These are phyloP conservation scores for Pyrgilauda ruficollis DNA, from an alignment of 2,113 vertebrate genomes.

Conservation along the genomic window DNA sequence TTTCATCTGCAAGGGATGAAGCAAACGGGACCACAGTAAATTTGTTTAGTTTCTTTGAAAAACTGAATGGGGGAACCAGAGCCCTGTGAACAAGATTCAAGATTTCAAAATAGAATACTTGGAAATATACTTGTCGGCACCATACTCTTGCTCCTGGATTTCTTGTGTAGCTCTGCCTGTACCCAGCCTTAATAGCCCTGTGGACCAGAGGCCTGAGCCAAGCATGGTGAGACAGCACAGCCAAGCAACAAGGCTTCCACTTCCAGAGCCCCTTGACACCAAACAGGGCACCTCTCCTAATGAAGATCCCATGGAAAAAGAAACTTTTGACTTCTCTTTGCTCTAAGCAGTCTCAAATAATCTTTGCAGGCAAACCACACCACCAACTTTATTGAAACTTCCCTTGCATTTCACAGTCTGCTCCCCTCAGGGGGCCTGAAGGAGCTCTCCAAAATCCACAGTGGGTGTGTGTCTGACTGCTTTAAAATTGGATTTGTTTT, in stretches of 20 bases:
- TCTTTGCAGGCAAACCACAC: not conserved
- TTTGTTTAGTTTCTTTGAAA: not conserved
- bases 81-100: not conserved
- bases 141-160: not conserved
- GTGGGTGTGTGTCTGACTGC: not conserved
- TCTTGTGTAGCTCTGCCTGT: not conserved
- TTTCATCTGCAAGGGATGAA: not conserved
- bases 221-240: rapidly evolving
- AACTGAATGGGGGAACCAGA: not conserved
- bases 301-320: rapidly evolving
- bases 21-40: rapidly evolving
- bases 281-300: not conserved
- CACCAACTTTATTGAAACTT: not conserved
- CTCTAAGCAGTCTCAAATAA: not conserved
- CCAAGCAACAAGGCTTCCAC: rapidly evolving
- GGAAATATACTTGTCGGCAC: not conserved
- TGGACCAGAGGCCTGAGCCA: rapidly evolving
- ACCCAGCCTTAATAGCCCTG: rapidly evolving
- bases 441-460: not conserved
- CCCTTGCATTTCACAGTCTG: not conserved
- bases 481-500: not conserved
- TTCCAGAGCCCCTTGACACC: not conserved
- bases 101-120: not conserved
- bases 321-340: not conserved
- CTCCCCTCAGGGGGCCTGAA: not conserved